Evolutionary conservation across 2,113 vertebrate species (phyloP).

Genomic region (Muntiacus muntjak): DNA sequence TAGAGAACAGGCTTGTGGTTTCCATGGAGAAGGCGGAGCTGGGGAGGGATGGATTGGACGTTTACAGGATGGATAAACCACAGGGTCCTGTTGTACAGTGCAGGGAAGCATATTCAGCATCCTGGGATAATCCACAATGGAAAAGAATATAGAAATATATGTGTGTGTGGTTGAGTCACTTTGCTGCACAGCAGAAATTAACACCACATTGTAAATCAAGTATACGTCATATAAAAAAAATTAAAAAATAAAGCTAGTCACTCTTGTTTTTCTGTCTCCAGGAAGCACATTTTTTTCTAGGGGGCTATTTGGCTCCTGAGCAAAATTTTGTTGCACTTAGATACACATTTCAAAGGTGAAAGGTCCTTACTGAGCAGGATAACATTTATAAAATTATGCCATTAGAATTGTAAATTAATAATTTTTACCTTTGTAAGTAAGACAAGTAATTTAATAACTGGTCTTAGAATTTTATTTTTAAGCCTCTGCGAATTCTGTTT

Average conservation of each 20-base stretch:
- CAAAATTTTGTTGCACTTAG: not conserved
- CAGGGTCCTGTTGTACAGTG: not conserved
- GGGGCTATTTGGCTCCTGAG: not conserved
- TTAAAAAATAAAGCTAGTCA: not conserved
- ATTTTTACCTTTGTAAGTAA: conserved; percentile 6
- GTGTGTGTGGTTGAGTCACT: not conserved
- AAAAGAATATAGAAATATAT: not conserved
- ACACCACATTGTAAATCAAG: not conserved
- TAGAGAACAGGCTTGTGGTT: not conserved
- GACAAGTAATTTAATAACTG: not conserved
- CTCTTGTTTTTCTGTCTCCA: not conserved
- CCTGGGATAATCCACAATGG: not conserved
- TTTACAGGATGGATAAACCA: not conserved
- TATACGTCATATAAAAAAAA: not conserved
- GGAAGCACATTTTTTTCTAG: not conserved
- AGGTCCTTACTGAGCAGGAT: not conserved
- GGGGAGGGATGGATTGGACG: not conserved
- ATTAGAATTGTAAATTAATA: not conserved
- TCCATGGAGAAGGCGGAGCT: not conserved
- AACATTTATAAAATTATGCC: not conserved
- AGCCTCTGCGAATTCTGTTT: not conserved
- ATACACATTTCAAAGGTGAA: conserved; percentile 10
- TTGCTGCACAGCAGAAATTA: not conserved
- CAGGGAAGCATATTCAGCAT: not conserved
- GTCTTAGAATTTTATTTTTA: conserved; percentile 14